Evolutionary conservation across 2,113 vertebrate genomes (phyloP).

Genomic region (Daubentonia madagascariensis): DNA sequence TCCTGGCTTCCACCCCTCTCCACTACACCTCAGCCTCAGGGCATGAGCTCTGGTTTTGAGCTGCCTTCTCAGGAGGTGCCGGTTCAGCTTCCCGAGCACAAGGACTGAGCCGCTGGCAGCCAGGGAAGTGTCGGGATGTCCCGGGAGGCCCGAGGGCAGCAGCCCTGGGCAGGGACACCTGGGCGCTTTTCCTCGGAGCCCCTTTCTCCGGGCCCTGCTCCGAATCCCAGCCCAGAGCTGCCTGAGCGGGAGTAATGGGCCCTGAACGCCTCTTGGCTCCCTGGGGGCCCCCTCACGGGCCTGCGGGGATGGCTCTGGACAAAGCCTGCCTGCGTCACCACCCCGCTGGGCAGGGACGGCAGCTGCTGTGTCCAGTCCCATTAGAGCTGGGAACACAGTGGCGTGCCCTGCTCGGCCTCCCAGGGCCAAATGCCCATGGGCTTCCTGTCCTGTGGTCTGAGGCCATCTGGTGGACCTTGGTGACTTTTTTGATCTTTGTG

Average conservation of each 20-base stretch:
- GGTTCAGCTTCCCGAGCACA: neutral
- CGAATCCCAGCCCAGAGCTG: neutral
- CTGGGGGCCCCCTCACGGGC: neutral
- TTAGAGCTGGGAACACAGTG: rapidly evolving
- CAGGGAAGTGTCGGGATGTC: rapidly evolving
- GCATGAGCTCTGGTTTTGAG: neutral
- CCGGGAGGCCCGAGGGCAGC: neutral
- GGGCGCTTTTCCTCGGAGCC: rapidly evolving
- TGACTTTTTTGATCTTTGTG: neutral
- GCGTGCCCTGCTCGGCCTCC: neutral
- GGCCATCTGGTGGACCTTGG: neutral
- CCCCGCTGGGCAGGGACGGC: neutral
- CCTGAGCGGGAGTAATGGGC: rapidly evolving
- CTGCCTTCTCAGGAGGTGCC: neutral
- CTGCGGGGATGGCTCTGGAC: neutral
- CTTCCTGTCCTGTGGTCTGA: neutral
- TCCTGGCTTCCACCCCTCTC: neutral
- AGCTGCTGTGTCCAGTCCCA: neutral
- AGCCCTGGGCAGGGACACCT: rapidly evolving
- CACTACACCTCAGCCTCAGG: neutral
- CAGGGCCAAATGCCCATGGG: neutral
- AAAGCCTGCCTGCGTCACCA: neutral
- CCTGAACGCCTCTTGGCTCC: neutral
- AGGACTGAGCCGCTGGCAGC: neutral
- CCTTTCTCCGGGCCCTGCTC: neutral